Evolutionary conservation across 2,888 invertebrate genomes (phyloP), one percentile per base, ranked within the genome.

Genomic region (Erebia ligea): DNA sequence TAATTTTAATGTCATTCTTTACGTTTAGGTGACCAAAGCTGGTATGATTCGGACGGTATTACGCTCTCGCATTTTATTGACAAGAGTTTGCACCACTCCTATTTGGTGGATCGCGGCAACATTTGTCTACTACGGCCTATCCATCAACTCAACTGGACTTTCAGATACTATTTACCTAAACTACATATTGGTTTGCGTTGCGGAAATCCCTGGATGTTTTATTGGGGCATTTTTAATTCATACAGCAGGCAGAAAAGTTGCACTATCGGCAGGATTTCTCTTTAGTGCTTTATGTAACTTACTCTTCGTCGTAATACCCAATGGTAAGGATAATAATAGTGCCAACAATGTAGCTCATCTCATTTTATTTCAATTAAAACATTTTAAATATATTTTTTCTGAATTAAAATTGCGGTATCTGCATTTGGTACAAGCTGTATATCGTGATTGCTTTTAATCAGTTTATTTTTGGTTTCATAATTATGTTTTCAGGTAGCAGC

Each of bases 201-300:
- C 95, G 1, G 97, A 96, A 82, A 95, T 96, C 63, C 97, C 97
- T 0, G 96, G 95, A 0, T 95, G 95, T 78, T 89, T 95, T 78
- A 78, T 94, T 25, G 95, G 95, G 0, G 94, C 94, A 68, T 81
- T 94, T 10, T 82, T 95, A 17, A 90, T 96, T 80, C 94, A 94
- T 72, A 91, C 84, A 67, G 81, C 95, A 11, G 96, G 96, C 1
- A 89, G 96, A 73, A 94, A 95, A 74, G 89, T 93, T 8, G 94
- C 95, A 0, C 84, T 96, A 6, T 93, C 93, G 48, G 87, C 86
- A 0, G 94, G 94, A 0, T 95, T 95, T 83, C 71, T 76, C 69
- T 72, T 74, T 10, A 75, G 76, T 56, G 76, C 76, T 1, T 65
- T 67, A 17, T 78, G 76, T 67, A 75, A 78, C 42, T 73, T 73